Conservation (phyloP, 2,888 invertebrate species). For the Oxyteleia sp. region DNA sequence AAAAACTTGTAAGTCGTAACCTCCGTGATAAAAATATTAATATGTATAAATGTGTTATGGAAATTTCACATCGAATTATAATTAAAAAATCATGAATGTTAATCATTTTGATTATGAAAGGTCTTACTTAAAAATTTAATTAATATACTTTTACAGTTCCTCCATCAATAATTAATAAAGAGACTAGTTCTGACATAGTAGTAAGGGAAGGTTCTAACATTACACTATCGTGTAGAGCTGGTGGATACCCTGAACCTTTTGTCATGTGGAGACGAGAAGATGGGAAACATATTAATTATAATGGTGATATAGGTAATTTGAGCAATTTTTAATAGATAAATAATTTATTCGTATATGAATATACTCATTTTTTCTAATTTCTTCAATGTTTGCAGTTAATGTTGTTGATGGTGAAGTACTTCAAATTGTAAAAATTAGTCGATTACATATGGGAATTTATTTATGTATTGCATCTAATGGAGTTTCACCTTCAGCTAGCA, state of each 20-base stretch:
- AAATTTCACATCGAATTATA: no score
- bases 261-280: constrained; percentile 98
- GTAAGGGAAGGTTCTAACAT: constrained; percentile 96
- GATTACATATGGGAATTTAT: constrained; percentile 97
- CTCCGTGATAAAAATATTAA: no score
- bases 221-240: constrained; percentile 95
- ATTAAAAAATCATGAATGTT: no score
- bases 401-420: constrained; percentile 96
- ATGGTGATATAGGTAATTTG: constrained; percentile 93
- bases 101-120: constrained; percentile 6
- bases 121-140: not conserved
- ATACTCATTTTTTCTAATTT: no score
- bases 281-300: constrained; percentile 95
- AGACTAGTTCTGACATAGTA: constrained; percentile 97
- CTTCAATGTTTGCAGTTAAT: no score
- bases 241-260: constrained; percentile 96
- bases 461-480: constrained; percentile 97
- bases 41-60: no score
- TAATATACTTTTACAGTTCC: constrained; percentile 91
- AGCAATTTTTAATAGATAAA: constrained; percentile 2
- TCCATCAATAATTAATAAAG: constrained; percentile 95
- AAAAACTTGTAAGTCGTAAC: no score
- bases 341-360: no score
- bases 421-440: constrained; percentile 95
- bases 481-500: constrained; percentile 96